These are phyloP conservation scores for Cataglyphis altisquamis DNA, from an alignment of 2,888 invertebrate species.

Conservation along the genomic window DNA sequence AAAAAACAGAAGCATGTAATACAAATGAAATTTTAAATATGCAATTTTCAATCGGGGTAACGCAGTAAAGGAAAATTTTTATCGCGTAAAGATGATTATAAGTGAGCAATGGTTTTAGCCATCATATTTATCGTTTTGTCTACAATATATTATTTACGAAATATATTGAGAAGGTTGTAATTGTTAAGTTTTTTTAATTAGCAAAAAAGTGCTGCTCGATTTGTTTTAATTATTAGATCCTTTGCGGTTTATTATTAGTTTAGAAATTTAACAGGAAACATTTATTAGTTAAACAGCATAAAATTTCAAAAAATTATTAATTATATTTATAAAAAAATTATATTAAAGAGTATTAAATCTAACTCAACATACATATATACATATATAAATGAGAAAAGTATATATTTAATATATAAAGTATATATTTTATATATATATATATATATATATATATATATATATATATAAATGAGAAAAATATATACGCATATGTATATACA, in stretches of 20 bases:
- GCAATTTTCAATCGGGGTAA: neutral
- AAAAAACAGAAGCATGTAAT: neutral
- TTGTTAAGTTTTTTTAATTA: neutral
- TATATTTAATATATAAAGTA: neutral
- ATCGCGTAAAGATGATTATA: neutral
- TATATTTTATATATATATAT: too few species aligned
- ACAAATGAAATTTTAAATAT: neutral
- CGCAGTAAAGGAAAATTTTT: neutral
- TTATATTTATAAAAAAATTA: neutral
- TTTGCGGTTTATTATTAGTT: neutral
- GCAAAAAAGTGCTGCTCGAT: constrained; percentile 7
- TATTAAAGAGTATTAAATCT: neutral
- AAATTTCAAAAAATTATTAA: neutral
- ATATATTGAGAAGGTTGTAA: neutral
- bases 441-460: too few species aligned
- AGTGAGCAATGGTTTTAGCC: neutral
- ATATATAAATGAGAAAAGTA: too few species aligned
- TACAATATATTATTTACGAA: neutral
- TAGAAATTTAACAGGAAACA: neutral
- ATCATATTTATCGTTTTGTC: neutral
- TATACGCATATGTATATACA: neutral
- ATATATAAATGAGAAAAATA: too few species aligned
- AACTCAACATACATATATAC: too few species aligned
- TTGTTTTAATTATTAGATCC: constrained; percentile 16
- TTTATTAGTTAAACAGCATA: neutral